A percentile compares a stretch with the other conserved stretches of the same genome.
Evolutionary conservation across 1,140 invertebrate species (phyloP).

Genomic region (Aphelenchoides fujianensis): DNA sequence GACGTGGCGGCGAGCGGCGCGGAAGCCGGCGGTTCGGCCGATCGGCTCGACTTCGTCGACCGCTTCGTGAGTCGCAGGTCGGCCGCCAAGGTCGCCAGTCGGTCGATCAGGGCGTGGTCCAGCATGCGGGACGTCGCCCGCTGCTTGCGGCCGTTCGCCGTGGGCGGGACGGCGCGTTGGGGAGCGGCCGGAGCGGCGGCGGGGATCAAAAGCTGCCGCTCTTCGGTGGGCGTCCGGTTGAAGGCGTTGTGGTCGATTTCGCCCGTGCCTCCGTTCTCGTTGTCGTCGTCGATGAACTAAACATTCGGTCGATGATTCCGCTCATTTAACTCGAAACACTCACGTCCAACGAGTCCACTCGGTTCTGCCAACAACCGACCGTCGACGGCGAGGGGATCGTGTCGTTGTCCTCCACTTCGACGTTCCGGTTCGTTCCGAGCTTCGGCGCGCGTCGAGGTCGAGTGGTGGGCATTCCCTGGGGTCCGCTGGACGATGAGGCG

Average conservation of each 20-base stretch:
- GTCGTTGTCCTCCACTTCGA: too few relatives aligned
- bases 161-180: not conserved
- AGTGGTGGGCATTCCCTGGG: too few relatives aligned
- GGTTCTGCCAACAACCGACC: conserved; percentile 23
- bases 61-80: not conserved
- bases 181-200: not conserved
- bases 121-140: not conserved
- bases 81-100: not conserved
- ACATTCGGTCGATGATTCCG: too few relatives aligned
- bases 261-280: conserved; percentile 1
- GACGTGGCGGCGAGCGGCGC: not conserved
- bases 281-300: conserved; percentile 34
- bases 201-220: not conserved
- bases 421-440: not conserved
- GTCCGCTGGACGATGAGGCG: not conserved
- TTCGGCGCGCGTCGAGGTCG: not conserved
- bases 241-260: not conserved
- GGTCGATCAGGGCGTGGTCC: not conserved
- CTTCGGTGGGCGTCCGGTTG: not conserved
- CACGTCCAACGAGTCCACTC: conserved; percentile 28
- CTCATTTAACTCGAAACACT: not conserved
- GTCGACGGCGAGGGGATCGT: not conserved
- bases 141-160: not conserved
- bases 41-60: not conserved
- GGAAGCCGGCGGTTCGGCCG: not conserved